These are phyloP conservation scores for Exocentrus adspersus DNA, from an alignment of 2,888 invertebrate species.

Conservation along the genomic window DNA sequence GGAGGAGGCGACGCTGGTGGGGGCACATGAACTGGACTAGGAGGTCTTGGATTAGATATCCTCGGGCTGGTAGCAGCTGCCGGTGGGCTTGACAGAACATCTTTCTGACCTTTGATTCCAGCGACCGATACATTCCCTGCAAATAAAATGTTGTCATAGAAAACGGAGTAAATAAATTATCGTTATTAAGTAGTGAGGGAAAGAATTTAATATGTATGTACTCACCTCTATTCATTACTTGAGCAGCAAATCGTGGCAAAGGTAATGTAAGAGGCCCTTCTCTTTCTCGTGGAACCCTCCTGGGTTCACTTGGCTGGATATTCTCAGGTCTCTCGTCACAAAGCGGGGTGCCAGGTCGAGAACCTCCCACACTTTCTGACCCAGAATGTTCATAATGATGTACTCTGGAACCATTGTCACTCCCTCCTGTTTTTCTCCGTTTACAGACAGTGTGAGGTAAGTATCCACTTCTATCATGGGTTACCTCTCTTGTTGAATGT, in stretches of 20 bases:
- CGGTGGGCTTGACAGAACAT: conserved; percentile 58
- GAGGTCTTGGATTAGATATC: conserved; percentile 57
- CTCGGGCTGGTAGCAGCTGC: conserved; percentile 67
- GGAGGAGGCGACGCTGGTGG: conserved; percentile 74
- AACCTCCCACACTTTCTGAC: conserved; percentile 74
- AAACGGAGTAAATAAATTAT: background rate
- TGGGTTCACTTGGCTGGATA: conserved; percentile 78
- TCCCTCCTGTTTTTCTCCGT: conserved; percentile 66
- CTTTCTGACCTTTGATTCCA: conserved; percentile 62
- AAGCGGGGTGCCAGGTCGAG: conserved; percentile 86
- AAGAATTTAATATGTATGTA: too few relatives aligned
- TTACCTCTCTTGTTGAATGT: conserved; percentile 45
- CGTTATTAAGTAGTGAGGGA: too few relatives aligned
- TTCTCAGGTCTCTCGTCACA: conserved; percentile 84
- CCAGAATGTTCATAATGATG: conserved; percentile 69
- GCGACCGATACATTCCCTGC: conserved; percentile 59
- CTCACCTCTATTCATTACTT: conserved; percentile 50
- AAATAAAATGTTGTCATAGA: conserved; percentile 21
- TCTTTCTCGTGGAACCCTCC: conserved; percentile 69
- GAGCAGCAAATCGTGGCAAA: conserved; percentile 86
- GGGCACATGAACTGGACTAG: conserved; percentile 60
- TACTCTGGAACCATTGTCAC: conserved; percentile 51
- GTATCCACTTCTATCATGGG: conserved; percentile 50
- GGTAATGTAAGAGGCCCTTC: conserved; percentile 83
- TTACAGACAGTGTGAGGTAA: conserved; percentile 66